A percentile compares a stretch with the other conserved stretches of the same genome.
Conservation (phyloP, 1,140 invertebrate genomes). For the Procambarus clarkii region DNA sequence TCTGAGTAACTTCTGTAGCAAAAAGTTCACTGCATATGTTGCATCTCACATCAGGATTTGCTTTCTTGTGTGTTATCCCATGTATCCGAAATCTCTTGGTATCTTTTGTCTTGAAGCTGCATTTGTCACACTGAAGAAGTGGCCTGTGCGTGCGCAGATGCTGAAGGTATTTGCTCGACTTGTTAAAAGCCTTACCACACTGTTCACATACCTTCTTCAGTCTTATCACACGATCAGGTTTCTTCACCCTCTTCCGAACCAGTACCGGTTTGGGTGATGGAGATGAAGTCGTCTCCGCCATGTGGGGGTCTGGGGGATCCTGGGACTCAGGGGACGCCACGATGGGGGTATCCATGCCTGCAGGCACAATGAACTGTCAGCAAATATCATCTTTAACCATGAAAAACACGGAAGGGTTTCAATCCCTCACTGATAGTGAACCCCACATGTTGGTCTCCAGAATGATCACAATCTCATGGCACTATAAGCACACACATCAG, state of each 20-base stretch:
- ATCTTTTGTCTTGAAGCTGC: constrained; percentile 53
- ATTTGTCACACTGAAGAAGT: constrained; percentile 34
- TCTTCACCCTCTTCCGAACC: constrained; percentile 44
- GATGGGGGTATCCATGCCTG: constrained; percentile 48
- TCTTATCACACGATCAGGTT: constrained; percentile 19
- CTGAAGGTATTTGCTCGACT: constrained; percentile 25
- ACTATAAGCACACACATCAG: background rate
- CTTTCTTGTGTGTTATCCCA: constrained; percentile 49
- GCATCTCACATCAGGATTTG: constrained; percentile 40
- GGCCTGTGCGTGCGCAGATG: constrained; percentile 56
- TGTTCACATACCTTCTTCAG: constrained; percentile 49
- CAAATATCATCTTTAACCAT: constrained; percentile 19
- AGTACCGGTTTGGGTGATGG: constrained; percentile 22
- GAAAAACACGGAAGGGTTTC: background rate
- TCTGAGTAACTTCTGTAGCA: constrained; percentile 5
- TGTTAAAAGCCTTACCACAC: constrained; percentile 59
- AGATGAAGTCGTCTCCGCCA: constrained; percentile 10
- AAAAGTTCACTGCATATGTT: constrained; percentile 34
- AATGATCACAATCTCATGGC: constrained; percentile 4
- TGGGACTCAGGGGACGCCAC: constrained; percentile 42
- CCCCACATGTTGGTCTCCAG: background rate
- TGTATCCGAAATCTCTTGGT: constrained; percentile 39
- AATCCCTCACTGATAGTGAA: constrained; percentile 4
- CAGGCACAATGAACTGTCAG: constrained; percentile 64
- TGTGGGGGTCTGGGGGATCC: constrained; percentile 13